Evolutionary conservation across 2,888 invertebrate genomes (phyloP).

Genomic region (Lissocephala sabroskyi): DNA sequence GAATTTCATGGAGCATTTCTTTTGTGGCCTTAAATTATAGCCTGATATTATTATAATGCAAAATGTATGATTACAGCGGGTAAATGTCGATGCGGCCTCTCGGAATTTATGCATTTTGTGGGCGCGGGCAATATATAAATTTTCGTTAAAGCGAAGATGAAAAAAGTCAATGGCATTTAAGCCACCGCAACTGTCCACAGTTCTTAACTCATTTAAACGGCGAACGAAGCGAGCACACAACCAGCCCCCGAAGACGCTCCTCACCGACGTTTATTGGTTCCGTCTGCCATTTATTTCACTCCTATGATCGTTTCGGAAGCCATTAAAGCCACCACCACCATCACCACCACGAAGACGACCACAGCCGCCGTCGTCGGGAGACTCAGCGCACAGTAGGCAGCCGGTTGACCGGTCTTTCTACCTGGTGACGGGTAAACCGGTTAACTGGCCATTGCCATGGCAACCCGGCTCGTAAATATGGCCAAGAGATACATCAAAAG

Average conservation of each 20-base stretch:
- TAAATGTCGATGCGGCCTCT: not conserved
- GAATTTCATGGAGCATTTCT: conserved; percentile 26
- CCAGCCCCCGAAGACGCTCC: conserved; percentile 43
- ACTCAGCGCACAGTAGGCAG: not conserved
- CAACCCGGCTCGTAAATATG: conserved; percentile 49
- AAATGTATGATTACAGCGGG: conserved; percentile 51
- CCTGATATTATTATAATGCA: conserved; percentile 49
- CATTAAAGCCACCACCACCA: conserved; percentile 63
- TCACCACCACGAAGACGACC: not conserved
- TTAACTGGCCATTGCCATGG: conserved; percentile 46
- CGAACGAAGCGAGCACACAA: conserved; percentile 3
- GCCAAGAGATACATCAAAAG: conserved; percentile 35
- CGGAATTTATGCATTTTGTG: conserved; percentile 32
- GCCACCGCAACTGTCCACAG: conserved; percentile 58
- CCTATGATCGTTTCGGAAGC: conserved; percentile 72
- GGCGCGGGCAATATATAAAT: conserved; percentile 1
- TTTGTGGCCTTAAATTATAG: conserved; percentile 33
- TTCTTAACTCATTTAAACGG: conserved; percentile 55
- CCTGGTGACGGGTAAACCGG: conserved; percentile 35
- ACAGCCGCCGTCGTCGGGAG: not conserved
- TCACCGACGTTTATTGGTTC: conserved; percentile 72
- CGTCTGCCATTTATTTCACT: conserved; percentile 71
- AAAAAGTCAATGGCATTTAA: too few species aligned
- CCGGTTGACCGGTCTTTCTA: not conserved
- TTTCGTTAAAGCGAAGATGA: conserved; percentile 3